Percentiles rank a stretch among this genome's conserved stretches.
Evolutionary conservation across 1,140 invertebrate genomes (phyloP).

Genomic region (Linepithema humile): DNA sequence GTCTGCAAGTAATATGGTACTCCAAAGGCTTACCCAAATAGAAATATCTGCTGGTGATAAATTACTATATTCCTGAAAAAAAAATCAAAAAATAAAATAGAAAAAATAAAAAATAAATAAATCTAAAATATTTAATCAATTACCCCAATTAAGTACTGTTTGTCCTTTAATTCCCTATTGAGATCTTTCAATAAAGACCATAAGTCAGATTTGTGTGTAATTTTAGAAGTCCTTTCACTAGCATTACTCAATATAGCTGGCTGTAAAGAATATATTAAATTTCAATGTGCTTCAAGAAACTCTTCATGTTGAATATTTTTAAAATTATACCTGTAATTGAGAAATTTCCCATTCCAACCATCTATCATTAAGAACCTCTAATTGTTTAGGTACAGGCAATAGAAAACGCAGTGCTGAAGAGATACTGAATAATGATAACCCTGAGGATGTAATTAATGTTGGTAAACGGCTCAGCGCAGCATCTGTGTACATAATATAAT

Average conservation of each 20-base stretch:
- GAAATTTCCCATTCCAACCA: constrained; percentile 92
- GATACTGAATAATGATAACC: constrained; percentile 84
- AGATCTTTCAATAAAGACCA: constrained; percentile 78
- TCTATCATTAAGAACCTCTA: constrained; percentile 83
- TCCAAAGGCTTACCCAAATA: constrained; percentile 88
- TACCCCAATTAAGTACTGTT: constrained; percentile 82
- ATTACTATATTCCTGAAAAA: constrained; percentile 74
- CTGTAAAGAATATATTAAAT: constrained; percentile 67
- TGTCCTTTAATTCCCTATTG: constrained; percentile 74
- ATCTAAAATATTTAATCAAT: neutral
- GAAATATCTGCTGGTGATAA: constrained; percentile 87
- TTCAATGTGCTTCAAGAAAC: constrained; percentile 43
- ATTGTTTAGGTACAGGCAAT: constrained; percentile 76
- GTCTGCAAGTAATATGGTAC: constrained; percentile 82
- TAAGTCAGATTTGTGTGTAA: constrained; percentile 75
- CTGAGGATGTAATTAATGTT: constrained; percentile 82
- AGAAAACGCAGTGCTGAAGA: constrained; percentile 86
- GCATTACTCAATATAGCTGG: constrained; percentile 78
- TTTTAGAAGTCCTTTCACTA: constrained; percentile 72
- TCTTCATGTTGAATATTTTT: constrained; percentile 7
- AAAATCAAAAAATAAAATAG: constrained; percentile 75
- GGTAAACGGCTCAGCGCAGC: constrained; percentile 81
- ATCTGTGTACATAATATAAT: constrained; percentile 67
- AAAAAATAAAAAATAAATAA: constrained; percentile 73
- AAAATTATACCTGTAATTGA: constrained; percentile 85